A percentile compares a stretch with the other conserved stretches of the same genome.
Evolutionary conservation across 2,797 vertebrate species (phyloP).

Genomic region (Gymnocypris eckloni): DNA sequence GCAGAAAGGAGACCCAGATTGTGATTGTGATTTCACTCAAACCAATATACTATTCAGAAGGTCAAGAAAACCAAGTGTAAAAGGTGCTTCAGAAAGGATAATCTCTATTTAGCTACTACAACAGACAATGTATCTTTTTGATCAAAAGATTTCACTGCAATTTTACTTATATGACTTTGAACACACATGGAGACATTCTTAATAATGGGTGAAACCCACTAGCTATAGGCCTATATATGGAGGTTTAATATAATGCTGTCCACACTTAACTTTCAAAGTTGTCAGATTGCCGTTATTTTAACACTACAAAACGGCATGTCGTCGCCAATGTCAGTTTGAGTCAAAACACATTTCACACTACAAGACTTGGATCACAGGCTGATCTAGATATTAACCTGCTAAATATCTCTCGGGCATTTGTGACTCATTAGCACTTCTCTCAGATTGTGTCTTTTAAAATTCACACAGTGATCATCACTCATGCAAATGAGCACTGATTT

Average conservation of each 20-base stretch:
- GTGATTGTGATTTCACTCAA: no score
- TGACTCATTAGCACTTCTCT: slow-evolving; percentile 4
- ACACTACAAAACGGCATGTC: not conserved
- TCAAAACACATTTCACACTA: not conserved
- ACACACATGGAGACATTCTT: no score
- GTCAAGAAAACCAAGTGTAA: no score
- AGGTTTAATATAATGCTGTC: not conserved
- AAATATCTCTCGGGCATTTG: slow-evolving; percentile 1
- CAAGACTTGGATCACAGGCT: not conserved
- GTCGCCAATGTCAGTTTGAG: not conserved
- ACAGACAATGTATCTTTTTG: no score
- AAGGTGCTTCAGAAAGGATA: no score
- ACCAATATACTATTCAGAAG: no score
- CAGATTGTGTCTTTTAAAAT: not conserved
- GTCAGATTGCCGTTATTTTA: not conserved
- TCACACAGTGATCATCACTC: not conserved
- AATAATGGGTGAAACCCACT: no score
- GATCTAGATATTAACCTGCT: slow-evolving; percentile 10
- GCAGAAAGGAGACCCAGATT: no score
- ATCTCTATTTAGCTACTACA: no score
- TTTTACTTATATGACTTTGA: no score
- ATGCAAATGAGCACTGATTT: not conserved
- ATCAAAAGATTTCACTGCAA: no score
- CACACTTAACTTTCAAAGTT: not conserved
- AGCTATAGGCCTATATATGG: not conserved